phyloP scores from a whole-genome alignment of 1,140 invertebrate genomes.

The Pemphigus obesinymphae region DNA sequence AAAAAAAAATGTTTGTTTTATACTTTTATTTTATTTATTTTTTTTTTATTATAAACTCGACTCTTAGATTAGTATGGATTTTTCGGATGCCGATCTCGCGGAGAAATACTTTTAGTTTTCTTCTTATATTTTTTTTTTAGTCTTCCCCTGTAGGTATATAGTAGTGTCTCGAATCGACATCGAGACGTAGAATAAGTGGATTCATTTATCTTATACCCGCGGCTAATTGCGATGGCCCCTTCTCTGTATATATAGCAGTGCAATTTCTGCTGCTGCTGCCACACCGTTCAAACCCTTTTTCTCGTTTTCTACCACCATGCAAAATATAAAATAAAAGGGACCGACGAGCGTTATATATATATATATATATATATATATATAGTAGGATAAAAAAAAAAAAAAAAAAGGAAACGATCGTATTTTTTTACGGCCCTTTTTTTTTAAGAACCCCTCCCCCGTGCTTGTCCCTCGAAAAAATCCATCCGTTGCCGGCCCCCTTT shows the following conservation, averaged over 20 bases:
- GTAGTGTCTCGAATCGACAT: slow-evolving; percentile 32
- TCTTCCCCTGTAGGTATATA: background rate
- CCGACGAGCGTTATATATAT: background rate
- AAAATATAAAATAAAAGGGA: slow-evolving; percentile 31
- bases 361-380: too few species aligned
- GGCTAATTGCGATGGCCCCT: slow-evolving; percentile 37
- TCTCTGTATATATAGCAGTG: too few species aligned
- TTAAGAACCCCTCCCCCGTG: background rate
- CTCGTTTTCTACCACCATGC: background rate
- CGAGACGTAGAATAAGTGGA: slow-evolving; percentile 39
- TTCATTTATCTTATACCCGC: slow-evolving; percentile 36
- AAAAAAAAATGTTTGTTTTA: too few species aligned
- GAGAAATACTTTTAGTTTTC: background rate
- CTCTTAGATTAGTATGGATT: too few species aligned
- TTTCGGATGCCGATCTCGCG: background rate
- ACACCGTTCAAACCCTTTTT: background rate
- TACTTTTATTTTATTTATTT: too few species aligned
- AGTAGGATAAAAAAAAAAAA: background rate
- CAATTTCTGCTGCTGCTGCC: background rate
- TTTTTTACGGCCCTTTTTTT: slow-evolving; percentile 29
- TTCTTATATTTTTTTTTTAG: too few species aligned
- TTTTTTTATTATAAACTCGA: too few species aligned
- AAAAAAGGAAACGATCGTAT: slow-evolving; percentile 27
- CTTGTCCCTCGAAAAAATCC: background rate
- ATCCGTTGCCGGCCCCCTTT: background rate